Evolutionary conservation across 2,888 invertebrate species (phyloP).

Genomic region (Mythimna albipuncta): DNA sequence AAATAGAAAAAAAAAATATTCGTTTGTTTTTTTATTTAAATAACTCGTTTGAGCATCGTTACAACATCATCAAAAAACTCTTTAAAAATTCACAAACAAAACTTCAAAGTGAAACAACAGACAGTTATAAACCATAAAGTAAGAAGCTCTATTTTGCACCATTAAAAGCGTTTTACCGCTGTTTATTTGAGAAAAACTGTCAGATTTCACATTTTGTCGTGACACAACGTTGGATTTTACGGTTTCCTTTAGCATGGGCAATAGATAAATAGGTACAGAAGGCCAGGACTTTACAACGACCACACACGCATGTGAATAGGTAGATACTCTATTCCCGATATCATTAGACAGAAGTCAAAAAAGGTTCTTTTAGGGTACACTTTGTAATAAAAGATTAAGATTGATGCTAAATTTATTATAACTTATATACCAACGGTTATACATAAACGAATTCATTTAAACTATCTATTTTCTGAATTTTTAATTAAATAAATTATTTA

Average conservation of each 20-base stretch:
- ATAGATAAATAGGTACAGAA: constrained; percentile 5
- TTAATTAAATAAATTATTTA: too few relatives aligned
- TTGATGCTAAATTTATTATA: too few relatives aligned
- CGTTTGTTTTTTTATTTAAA: too few relatives aligned
- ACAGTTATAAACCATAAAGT: constrained; percentile 16
- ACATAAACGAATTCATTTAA: too few relatives aligned
- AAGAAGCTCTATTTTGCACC: constrained; percentile 21
- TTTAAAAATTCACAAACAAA: constrained; percentile 10
- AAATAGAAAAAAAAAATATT: too few relatives aligned
- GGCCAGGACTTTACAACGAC: not conserved
- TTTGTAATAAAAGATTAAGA: too few relatives aligned
- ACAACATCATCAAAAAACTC: too few relatives aligned
- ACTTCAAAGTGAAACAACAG: constrained; percentile 3
- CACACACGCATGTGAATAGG: not conserved
- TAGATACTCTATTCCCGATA: too few relatives aligned
- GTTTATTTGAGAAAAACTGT: constrained; percentile 59
- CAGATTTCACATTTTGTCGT: constrained; percentile 62
- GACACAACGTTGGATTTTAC: constrained; percentile 63
- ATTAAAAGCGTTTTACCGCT: constrained; percentile 40
- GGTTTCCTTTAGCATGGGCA: constrained; percentile 53
- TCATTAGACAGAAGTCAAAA: too few relatives aligned
- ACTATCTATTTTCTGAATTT: too few relatives aligned
- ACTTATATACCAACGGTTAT: too few relatives aligned
- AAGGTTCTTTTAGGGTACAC: too few relatives aligned
- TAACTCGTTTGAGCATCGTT: not conserved